Conservation (phyloP, 2,797 vertebrate species). For the Mustela erminea region DNA sequence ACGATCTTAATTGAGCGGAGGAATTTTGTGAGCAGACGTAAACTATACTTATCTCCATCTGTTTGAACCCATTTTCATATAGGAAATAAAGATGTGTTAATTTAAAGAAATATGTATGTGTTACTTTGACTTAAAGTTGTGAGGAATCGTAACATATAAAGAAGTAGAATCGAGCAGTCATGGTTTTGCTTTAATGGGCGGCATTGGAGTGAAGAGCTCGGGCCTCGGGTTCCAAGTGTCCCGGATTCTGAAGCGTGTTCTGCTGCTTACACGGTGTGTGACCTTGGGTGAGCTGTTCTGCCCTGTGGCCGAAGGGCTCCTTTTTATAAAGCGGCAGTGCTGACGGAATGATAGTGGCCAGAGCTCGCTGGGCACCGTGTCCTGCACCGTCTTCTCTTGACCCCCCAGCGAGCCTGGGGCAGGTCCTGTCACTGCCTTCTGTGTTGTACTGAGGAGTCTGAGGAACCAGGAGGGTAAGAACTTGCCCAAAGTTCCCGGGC, state of each 20-base stretch:
- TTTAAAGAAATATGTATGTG: not conserved
- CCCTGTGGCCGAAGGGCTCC: not conserved
- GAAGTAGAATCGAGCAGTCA: accelerated
- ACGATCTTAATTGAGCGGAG: not conserved
- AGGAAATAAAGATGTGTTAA: not conserved
- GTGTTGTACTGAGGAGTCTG: not conserved
- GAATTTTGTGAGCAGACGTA: not conserved
- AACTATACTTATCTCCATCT: not conserved
- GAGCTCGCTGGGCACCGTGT: not conserved
- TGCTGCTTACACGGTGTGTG: accelerated
- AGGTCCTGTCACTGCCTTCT: accelerated
- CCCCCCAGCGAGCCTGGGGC: too few species aligned
- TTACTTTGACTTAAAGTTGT: not conserved
- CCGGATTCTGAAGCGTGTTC: not conserved
- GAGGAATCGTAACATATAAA: not conserved
- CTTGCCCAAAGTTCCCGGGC: too few species aligned
- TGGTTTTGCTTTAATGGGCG: accelerated
- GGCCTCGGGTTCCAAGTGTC: not conserved
- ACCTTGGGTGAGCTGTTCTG: too few species aligned
- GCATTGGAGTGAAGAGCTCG: accelerated
- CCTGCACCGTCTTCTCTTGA: accelerated
- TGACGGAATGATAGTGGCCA: accelerated
- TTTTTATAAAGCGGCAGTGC: not conserved
- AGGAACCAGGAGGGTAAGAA: not conserved
- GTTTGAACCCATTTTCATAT: not conserved